These are phyloP conservation scores for Gopherus evgoodei DNA, from an alignment of 2,113 vertebrate genomes.

Conservation along the genomic window DNA sequence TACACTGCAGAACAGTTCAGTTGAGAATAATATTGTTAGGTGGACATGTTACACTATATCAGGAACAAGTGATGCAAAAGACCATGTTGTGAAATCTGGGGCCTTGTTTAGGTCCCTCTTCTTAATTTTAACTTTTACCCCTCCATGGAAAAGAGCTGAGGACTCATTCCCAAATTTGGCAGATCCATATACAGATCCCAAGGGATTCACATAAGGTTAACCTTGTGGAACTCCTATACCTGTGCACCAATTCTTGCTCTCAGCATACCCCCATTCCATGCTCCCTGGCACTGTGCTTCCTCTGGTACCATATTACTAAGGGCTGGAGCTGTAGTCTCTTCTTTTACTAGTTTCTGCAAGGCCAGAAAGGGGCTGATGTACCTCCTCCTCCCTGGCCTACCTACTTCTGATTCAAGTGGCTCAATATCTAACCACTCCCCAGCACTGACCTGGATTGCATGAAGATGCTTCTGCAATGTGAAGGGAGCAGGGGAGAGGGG, in stretches of 20 bases:
- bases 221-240: neutral
- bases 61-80: neutral
- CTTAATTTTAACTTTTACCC: neutral
- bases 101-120: neutral
- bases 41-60: neutral
- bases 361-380: neutral
- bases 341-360: neutral
- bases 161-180: neutral
- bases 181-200: neutral
- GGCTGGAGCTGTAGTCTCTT: neutral
- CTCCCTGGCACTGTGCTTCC: neutral
- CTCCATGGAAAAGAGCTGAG: neutral
- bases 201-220: neutral
- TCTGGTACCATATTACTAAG: neutral
- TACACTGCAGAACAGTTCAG: neutral
- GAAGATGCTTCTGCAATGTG: neutral
- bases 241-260: neutral
- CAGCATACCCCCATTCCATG: too few relatives aligned
- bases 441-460: neutral
- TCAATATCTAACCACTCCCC: neutral
- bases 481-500: neutral
- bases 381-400: neutral
- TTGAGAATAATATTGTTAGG: neutral
- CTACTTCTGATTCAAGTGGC: neutral
- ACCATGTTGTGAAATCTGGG: neutral